Evolutionary conservation across 2,113 vertebrate genomes (phyloP), one percentile per base, ranked within the genome.

Genomic region (Mionectes macconnelli): DNA sequence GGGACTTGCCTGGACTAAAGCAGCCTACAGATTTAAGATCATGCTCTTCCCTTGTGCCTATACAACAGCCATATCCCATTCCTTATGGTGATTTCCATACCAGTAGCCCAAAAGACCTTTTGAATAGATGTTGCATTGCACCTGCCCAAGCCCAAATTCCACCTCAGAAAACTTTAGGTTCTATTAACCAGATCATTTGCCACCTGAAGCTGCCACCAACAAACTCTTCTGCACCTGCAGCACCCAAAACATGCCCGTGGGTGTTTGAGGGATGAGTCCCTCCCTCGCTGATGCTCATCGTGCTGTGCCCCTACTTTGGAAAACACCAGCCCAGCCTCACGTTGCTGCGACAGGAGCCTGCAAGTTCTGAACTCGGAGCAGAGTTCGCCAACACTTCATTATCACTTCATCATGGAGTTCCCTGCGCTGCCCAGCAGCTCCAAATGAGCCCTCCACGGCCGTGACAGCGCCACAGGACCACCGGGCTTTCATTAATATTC

Each of bases 401-500:
- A 94, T 70, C 59, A 2, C 79, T 97, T 89, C 90, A 84, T 87
- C 91, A 87, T 53, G 8, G 91, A 97, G 96, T 33, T 93, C 94
- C 92, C 84, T 25, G 18, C 89, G 47, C 68, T 94, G 84, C 93
- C 93, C 31, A 10, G 89, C 64, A 87, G 90, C 81, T 95, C 94
- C 87, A 95, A 95, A 96, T 28, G 93, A 97, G 90, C 82, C 82
- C 91, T 96, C 84, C 49, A 37, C 1, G 23, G 53, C 89, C 0
- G 0, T 88, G 96, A 97, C 93, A 90, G 92, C 83, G 7, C 77
- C 92, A 67, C 84, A 93, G 82, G 95, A 94, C 90, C 92, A 59
- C 78, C 4, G 64, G 96, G 95, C 89, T 79, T 96, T 96, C 76
- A 97, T 98, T 96, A 98, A 98, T 98, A 98, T 97, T 98, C 96